Evolutionary conservation across 2,797 vertebrate species (phyloP).

Genomic region (Macropus fuliginosus): DNA sequence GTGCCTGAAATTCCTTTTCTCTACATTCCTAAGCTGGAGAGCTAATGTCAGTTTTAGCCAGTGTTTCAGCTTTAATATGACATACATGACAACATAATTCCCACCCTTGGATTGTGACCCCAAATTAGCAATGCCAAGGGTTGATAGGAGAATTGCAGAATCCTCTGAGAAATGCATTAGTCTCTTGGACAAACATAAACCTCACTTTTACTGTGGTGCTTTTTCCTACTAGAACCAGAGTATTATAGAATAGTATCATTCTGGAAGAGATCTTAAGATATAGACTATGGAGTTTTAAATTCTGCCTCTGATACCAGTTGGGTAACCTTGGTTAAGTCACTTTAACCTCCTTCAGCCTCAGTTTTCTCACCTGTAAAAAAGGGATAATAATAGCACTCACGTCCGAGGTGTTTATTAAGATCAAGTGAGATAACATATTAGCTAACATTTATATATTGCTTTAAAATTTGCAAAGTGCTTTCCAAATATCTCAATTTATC

Average conservation of each 20-base stretch:
- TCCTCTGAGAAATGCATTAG: background rate
- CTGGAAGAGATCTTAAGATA: background rate
- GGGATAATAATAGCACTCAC: background rate
- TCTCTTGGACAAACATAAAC: background rate
- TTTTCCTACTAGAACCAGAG: background rate
- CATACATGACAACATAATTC: background rate
- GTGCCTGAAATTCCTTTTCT: background rate
- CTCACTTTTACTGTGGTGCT: background rate
- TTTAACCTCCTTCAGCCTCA: background rate
- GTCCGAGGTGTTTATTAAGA: background rate
- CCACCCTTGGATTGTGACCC: background rate
- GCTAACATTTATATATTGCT: background rate
- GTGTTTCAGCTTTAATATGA: background rate
- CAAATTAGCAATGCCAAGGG: background rate
- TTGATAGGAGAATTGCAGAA: background rate
- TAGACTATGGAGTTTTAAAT: background rate
- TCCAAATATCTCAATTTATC: background rate
- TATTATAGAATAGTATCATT: background rate
- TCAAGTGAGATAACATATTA: background rate
- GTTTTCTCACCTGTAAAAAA: background rate
- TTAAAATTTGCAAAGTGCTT: background rate
- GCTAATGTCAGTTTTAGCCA: background rate
- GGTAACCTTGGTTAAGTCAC: background rate
- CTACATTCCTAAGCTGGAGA: background rate
- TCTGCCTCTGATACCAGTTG: background rate